Evolutionary conservation across 2,888 invertebrate species (phyloP).

Genomic region (Trachelus iudaicus): DNA sequence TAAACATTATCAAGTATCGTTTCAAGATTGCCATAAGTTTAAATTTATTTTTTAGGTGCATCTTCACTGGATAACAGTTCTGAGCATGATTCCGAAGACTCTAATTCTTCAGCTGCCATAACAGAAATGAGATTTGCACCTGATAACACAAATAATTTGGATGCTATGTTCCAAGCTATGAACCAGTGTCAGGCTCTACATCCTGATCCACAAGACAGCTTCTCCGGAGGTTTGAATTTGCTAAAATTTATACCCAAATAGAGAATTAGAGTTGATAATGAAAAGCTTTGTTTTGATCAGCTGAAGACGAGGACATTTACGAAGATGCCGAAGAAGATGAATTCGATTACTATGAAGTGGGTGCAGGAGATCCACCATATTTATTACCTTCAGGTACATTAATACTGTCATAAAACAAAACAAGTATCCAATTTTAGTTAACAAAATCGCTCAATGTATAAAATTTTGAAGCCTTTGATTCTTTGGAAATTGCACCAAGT

Average conservation of each 20-base stretch:
- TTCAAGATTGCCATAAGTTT: too few species aligned
- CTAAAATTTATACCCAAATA: constrained; percentile 5
- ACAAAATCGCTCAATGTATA: not conserved
- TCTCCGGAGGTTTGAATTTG: constrained; percentile 62
- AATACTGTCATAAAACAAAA: constrained; percentile 1
- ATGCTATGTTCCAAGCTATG: constrained; percentile 79
- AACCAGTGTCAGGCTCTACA: constrained; percentile 82
- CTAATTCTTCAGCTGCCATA: constrained; percentile 70
- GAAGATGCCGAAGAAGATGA: constrained; percentile 66
- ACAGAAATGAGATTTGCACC: constrained; percentile 82
- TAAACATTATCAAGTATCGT: too few species aligned
- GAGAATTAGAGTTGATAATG: too few species aligned
- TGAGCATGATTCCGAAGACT: constrained; percentile 65
- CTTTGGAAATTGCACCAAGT: constrained; percentile 54
- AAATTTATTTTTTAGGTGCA: too few species aligned
- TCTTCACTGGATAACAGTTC: constrained; percentile 35
- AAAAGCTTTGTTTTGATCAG: not conserved
- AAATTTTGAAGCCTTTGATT: constrained; percentile 11
- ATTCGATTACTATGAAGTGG: constrained; percentile 64
- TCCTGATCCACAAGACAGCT: constrained; percentile 79
- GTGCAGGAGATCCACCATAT: constrained; percentile 64
- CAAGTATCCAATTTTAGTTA: not conserved
- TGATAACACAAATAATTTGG: constrained; percentile 72
- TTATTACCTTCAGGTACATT: constrained; percentile 54
- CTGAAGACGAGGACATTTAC: constrained; percentile 67